phyloP scores from a whole-genome alignment of 2,888 invertebrate genomes.

The Heliconius erato region DNA sequence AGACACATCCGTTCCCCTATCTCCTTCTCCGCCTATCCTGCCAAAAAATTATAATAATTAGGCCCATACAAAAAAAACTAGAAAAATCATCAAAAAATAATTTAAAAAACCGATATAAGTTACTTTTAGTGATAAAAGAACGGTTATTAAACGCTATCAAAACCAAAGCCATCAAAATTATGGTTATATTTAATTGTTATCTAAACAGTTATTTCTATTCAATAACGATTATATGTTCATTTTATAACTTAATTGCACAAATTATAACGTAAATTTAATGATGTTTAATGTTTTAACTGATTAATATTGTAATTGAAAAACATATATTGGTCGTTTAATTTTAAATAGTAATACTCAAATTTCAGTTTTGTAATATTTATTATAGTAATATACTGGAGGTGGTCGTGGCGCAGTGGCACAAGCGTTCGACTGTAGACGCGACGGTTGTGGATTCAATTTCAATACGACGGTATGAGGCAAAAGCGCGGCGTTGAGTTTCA shows the following conservation, averaged over 20 bases:
- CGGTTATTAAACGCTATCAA: background rate
- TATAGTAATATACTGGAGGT: no score
- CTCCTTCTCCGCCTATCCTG: no score
- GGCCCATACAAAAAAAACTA: background rate
- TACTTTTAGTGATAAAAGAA: background rate
- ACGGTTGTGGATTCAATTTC: no score
- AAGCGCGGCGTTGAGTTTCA: no score
- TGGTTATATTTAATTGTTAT: background rate
- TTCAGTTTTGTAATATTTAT: background rate
- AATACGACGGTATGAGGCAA: no score
- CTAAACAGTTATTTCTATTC: background rate
- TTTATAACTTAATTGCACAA: constrained; percentile 4
- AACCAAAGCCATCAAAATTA: background rate
- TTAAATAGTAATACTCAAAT: background rate
- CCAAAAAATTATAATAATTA: background rate
- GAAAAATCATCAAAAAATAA: background rate
- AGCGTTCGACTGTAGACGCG: no score
- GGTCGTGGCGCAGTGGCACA: no score
- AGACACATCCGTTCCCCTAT: no score
- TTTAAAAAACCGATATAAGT: background rate
- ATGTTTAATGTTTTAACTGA: background rate
- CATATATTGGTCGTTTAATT: background rate
- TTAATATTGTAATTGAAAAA: background rate
- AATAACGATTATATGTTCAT: constrained; percentile 3
- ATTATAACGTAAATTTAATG: background rate